Evolutionary conservation across 2,113 vertebrate species (phyloP).

Genomic region (Sturnus vulgaris): DNA sequence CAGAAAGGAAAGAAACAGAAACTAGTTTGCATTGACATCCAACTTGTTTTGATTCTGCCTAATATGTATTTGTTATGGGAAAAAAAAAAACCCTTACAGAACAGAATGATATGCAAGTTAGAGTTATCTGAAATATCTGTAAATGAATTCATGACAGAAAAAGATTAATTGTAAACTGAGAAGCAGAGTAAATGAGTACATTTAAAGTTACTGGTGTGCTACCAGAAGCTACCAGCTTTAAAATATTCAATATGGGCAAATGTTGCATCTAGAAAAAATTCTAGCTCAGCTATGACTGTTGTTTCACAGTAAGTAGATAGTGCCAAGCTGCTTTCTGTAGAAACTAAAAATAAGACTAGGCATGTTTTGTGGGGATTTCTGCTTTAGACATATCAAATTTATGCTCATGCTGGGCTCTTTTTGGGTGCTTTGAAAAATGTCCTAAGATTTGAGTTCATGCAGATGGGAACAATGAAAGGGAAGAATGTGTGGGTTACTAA

Average conservation of each 20-base stretch:
- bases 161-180: background rate
- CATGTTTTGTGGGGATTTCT: background rate
- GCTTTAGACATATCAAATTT: background rate
- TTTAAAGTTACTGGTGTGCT: background rate
- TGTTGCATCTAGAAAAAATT: background rate
- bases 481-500: background rate
- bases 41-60: background rate
- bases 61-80: background rate
- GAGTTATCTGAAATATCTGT: background rate
- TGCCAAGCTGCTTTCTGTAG: background rate
- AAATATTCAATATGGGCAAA: background rate
- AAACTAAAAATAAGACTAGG: background rate
- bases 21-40: background rate
- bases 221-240: background rate
- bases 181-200: background rate
- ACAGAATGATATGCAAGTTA: background rate
- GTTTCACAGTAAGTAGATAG: background rate
- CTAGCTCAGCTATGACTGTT: background rate
- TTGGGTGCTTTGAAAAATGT: background rate
- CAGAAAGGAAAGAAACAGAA: background rate
- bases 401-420: background rate
- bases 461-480: background rate
- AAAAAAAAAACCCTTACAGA: background rate
- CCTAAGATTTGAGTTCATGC: background rate
- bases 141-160: background rate